Evolutionary conservation across 2,888 invertebrate species (phyloP).

Genomic region (Subacronicta megacephala): DNA sequence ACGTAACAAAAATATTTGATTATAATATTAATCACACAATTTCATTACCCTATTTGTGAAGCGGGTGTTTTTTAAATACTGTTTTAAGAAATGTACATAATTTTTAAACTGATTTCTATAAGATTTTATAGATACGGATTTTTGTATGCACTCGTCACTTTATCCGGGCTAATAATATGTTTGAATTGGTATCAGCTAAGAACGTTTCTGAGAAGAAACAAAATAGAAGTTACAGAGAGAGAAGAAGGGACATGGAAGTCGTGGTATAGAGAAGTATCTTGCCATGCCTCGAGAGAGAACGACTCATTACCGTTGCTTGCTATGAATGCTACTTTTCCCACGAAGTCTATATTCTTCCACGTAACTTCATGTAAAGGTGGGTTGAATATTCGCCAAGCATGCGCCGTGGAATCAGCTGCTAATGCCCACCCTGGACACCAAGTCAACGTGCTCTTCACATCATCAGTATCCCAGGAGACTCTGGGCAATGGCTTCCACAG

Average conservation of each 20-base stretch:
- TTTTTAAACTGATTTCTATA: neutral
- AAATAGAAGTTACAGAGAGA: neutral
- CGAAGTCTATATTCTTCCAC: slow-evolving; percentile 42
- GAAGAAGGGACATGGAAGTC: neutral
- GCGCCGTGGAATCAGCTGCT: slow-evolving; percentile 47
- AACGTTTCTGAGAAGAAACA: neutral
- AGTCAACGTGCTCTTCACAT: slow-evolving; percentile 33
- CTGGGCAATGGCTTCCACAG: slow-evolving; percentile 4
- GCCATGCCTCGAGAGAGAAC: slow-evolving; percentile 13
- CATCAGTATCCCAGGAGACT: slow-evolving; percentile 5
- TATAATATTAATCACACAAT: neutral
- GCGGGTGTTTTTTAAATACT: neutral
- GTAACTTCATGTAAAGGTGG: slow-evolving; percentile 37
- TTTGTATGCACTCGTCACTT: neutral
- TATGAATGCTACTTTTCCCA: slow-evolving; percentile 3
- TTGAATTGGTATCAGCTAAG: neutral
- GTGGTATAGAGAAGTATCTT: neutral
- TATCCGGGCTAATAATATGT: neutral
- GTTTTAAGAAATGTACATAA: neutral
- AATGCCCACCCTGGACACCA: slow-evolving; percentile 28
- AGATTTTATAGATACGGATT: neutral
- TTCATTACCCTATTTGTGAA: neutral
- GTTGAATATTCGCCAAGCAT: slow-evolving; percentile 35
- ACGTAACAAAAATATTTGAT: neutral
- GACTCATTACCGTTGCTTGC: slow-evolving; percentile 18